Evolutionary conservation across 2,797 vertebrate species (phyloP).

Genomic region (Pogonophryne albipinna): DNA sequence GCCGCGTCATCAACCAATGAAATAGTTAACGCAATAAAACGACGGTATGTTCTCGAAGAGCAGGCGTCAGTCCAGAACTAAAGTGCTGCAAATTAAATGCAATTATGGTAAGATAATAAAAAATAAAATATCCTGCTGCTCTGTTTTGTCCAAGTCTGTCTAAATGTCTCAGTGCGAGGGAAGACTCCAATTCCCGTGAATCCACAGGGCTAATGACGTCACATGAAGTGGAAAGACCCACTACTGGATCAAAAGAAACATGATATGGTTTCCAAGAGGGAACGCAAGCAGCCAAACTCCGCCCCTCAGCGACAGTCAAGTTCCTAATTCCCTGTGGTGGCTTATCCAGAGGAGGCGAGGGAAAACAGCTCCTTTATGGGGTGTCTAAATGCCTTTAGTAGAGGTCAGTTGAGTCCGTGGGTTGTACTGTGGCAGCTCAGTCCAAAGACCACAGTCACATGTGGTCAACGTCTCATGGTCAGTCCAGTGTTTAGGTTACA

Average conservation of each 20-base stretch:
- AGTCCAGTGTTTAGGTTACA: constrained; percentile 82
- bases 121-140: constrained; percentile 66
- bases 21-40: constrained; percentile 69
- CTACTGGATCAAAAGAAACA: constrained; percentile 79
- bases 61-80: constrained; percentile 82
- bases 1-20: constrained; percentile 69
- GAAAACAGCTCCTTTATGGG: constrained; percentile 48
- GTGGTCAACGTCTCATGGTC: constrained; percentile 73
- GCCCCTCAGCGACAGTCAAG: constrained; percentile 62
- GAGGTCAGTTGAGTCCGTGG: constrained; percentile 72
- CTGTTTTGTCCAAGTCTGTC: constrained; percentile 82
- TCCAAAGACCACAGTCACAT: constrained; percentile 68
- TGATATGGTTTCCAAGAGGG: constrained; percentile 76
- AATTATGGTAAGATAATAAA: constrained; percentile 73
- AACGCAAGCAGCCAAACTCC: constrained; percentile 71
- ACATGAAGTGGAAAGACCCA: constrained; percentile 69
- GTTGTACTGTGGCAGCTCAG: constrained; percentile 59
- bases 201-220: constrained; percentile 78
- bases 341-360: constrained; percentile 43
- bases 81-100: constrained; percentile 86
- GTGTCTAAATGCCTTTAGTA: constrained; percentile 73
- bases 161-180: constrained; percentile 85
- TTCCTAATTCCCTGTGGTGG: constrained; percentile 70
- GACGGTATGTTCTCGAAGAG: constrained; percentile 65
- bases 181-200: constrained; percentile 84